Evolutionary conservation across 2,888 invertebrate species (phyloP).

Genomic region (Ophraella communa): DNA sequence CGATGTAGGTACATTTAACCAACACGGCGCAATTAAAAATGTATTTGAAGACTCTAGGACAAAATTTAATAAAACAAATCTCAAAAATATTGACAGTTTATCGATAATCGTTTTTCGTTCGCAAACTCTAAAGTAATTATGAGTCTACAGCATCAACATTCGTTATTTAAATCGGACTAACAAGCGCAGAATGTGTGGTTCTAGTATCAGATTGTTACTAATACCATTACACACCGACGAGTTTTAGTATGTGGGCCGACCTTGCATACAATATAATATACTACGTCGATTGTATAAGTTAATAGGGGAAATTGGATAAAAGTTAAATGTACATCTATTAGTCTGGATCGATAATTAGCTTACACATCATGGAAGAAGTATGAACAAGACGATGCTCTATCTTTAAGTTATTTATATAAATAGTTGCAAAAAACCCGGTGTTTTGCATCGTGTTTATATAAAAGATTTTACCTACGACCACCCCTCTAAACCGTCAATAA

Average conservation of each 20-base stretch:
- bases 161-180: slow-evolving; percentile 24
- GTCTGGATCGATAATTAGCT: not conserved
- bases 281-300: not conserved
- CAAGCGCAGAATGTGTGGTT: slow-evolving; percentile 15
- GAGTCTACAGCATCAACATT: slow-evolving; percentile 11
- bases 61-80: not conserved
- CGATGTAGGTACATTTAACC: slow-evolving; percentile 22
- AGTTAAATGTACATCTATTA: not conserved
- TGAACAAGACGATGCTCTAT: too few relatives aligned
- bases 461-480: too few relatives aligned
- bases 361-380: not conserved
- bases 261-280: not conserved
- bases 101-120: slow-evolving; percentile 4
- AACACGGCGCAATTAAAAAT: not conserved
- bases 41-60: not conserved
- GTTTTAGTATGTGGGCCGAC: slow-evolving; percentile 13
- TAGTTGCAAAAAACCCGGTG: too few relatives aligned
- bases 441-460: too few relatives aligned
- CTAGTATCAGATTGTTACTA: slow-evolving; percentile 14
- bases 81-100: not conserved
- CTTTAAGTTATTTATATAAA: too few relatives aligned
- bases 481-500: too few relatives aligned
- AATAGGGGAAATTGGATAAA: not conserved
- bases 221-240: slow-evolving; percentile 10
- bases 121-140: slow-evolving; percentile 19